Evolutionary conservation across 2,888 invertebrate species (phyloP), one percentile per base, ranked within the genome.

Genomic region (Orthonevra nobilis): DNA sequence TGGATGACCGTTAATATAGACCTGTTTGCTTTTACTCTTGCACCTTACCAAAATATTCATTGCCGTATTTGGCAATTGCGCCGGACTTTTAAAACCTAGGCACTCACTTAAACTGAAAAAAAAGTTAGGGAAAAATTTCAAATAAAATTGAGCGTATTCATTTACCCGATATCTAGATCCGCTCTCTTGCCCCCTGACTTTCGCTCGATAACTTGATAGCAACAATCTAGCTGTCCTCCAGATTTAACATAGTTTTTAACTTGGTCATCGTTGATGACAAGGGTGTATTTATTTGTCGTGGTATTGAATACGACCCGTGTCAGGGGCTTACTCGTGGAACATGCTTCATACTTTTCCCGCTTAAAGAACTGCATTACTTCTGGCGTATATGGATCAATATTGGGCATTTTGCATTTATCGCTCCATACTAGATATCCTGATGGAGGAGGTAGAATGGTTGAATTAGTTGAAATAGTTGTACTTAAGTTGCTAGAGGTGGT

Each of bases 341-440:
- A 93, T 0, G 90, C 82, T 72, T 90, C 90, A 81, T 91, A 92
- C 66, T 90, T 89, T 68, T 89, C 87, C 17, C 90, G 89, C 38
- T 89, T 89, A 72, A 91, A 90, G 77, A 90, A 90, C 69, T 89
- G 87, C 85, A 89, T 90, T 9, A 91, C 89, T 74, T 91, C 90
- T 3, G 85, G 83, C 68, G 92, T 91, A 81, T 92, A 91, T 3
- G 92, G 90, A 84, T 92, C 90, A 68, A 92, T 83, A 75, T 92
- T 91, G 10, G 91, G 90, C 85, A 93, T 93, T 84, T 90, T 91
- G 83, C 93, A 94, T 84, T 90, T 91, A 32, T 91, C 89, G 84
- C 91, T 93, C 89, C 91, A 89, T 6, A 89, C 89, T 30, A 89
- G 84, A 83, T 86, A 89, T 72, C 88, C 89, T 87, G 85, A 54